Conservation (phyloP, 2,888 invertebrate species). For the Linyphia triangularis region DNA sequence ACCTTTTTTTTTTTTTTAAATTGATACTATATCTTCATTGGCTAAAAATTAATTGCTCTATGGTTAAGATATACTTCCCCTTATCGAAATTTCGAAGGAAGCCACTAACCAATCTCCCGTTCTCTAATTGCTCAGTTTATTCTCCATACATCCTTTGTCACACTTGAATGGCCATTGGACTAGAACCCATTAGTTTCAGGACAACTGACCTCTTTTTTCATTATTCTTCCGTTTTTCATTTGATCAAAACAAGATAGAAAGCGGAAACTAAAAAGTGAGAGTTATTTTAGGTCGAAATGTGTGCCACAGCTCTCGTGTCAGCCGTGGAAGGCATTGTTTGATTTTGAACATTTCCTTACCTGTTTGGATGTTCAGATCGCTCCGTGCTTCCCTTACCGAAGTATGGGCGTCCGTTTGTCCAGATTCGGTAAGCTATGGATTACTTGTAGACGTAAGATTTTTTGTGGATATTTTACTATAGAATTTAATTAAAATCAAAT, state of each 20-base stretch:
- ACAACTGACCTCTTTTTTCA: constrained; percentile 49
- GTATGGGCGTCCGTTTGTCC: constrained; percentile 72
- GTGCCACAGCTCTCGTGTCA: constrained; percentile 33
- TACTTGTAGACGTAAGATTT: constrained; percentile 72
- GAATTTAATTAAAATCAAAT: no score
- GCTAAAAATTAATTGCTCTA: no score
- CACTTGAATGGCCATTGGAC: constrained; percentile 35
- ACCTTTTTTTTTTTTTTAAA: no score
- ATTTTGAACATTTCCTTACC: constrained; percentile 4
- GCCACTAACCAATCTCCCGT: no score
- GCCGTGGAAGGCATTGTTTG: constrained; percentile 12
- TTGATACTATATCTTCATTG: no score
- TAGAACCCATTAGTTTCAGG: neutral
- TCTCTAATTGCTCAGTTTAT: neutral
- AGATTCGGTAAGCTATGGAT: constrained; percentile 73
- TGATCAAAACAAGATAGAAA: constrained; percentile 37
- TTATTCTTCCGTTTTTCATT: constrained; percentile 26
- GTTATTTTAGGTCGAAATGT: constrained; percentile 51
- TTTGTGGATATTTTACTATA: constrained; percentile 13
- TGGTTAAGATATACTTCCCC: no score
- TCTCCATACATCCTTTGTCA: neutral
- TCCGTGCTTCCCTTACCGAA: constrained; percentile 22
- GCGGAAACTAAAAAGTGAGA: constrained; percentile 38
- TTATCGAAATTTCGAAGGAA: no score
- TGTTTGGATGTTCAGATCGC: constrained; percentile 32